phyloP scores from a whole-genome alignment of 2,113 vertebrate genomes.

The Gambusia holbrooki region DNA sequence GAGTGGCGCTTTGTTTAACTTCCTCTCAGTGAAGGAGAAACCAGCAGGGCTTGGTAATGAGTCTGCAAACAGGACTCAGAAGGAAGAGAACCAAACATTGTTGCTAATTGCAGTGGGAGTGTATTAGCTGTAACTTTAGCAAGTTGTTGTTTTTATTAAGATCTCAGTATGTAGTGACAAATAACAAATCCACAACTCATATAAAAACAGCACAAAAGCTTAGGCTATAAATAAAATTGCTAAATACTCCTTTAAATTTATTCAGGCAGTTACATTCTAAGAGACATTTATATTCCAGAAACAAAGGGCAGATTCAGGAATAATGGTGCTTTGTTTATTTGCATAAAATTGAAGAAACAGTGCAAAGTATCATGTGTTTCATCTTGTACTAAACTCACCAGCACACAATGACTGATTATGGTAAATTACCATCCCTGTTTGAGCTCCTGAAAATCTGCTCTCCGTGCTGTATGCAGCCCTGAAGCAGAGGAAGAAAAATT shows the following conservation, averaged over 20 bases:
- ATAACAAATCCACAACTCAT: neutral
- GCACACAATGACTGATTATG: conserved; percentile 75
- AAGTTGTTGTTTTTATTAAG: neutral
- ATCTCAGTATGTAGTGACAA: neutral
- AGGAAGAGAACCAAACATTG: conserved; percentile 54
- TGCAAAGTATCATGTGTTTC: conserved; percentile 57
- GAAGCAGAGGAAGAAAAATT: conserved; percentile 75
- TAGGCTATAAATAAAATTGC: conserved; percentile 6
- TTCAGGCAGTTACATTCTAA: conserved; percentile 22
- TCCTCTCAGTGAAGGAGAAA: conserved; percentile 80
- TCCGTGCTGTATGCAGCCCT: conserved; percentile 71
- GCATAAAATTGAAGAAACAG: conserved; percentile 69
- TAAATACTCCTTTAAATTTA: conserved; percentile 16
- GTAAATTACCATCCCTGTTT: conserved; percentile 75
- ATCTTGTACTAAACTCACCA: conserved; percentile 65
- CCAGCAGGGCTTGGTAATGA: conserved; percentile 80
- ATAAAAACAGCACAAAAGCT: conserved; percentile 5
- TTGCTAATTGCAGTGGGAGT: conserved; percentile 68
- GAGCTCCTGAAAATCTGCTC: conserved; percentile 71
- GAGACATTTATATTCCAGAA: conserved; percentile 28
- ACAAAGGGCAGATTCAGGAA: conserved; percentile 55
- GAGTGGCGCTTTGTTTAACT: conserved; percentile 81
- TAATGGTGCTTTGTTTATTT: conserved; percentile 64
- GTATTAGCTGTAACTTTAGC: conserved; percentile 9
- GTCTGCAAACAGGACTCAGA: conserved; percentile 78